Evolutionary conservation across 2,113 vertebrate species (phyloP).

Genomic region (Probosciger aterrimus): DNA sequence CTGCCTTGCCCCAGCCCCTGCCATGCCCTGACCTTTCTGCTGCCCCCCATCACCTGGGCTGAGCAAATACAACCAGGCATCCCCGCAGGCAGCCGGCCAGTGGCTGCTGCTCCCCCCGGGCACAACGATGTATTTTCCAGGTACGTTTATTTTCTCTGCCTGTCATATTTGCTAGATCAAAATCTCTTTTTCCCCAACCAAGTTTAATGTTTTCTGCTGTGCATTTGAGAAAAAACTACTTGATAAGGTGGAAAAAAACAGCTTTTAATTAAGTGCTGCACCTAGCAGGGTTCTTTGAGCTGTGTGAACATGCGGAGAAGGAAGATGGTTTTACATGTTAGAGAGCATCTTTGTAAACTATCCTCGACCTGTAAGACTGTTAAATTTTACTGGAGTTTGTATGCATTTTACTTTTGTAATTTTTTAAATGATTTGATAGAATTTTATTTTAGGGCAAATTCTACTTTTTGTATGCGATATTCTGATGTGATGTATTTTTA

Average conservation of each 20-base stretch:
- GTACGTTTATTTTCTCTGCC: neutral
- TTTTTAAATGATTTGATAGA: conserved; percentile 65
- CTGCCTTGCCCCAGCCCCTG: neutral
- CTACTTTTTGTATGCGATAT: conserved; percentile 70
- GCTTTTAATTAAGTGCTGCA: neutral
- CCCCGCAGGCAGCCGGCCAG: fast-evolving
- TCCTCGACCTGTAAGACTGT: conserved; percentile 31
- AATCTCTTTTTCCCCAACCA: neutral
- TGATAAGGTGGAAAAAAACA: neutral
- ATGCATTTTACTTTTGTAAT: conserved; percentile 71
- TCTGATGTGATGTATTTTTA: conserved; percentile 54
- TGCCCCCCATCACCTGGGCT: neutral
- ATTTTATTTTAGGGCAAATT: conserved; percentile 71
- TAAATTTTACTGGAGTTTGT: conserved; percentile 61
- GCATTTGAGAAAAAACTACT: neutral
- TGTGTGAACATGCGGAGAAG: neutral
- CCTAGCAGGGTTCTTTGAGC: neutral
- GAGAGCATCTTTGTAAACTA: conserved; percentile 37
- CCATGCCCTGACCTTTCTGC: neutral
- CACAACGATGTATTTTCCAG: neutral
- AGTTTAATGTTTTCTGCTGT: neutral
- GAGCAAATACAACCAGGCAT: neutral
- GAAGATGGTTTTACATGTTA: neutral
- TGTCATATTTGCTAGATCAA: neutral
- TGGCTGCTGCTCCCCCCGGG: neutral